Conservation (phyloP, 30 jellyfish, hydroid and myxozoan genomes). For the Aurelia aurita region DNA sequence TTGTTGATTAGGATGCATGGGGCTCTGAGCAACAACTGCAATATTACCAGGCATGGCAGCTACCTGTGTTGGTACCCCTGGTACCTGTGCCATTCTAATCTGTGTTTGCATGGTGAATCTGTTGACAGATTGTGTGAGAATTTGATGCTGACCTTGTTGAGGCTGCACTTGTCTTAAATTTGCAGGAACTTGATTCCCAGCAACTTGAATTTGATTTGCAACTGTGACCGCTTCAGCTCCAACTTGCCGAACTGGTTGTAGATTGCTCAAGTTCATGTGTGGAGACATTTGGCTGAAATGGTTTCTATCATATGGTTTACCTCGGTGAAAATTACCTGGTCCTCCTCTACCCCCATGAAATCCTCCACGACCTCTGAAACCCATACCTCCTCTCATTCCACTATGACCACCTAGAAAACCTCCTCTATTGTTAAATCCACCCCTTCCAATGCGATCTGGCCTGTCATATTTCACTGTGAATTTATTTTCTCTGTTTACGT, state of each 20-base stretch:
- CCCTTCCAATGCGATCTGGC: constrained; percentile 53
- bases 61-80: constrained; percentile 1
- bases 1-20: constrained; percentile 16
- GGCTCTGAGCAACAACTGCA: constrained; percentile 7
- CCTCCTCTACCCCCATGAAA: constrained; percentile 65
- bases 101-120: neutral
- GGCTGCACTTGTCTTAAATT: neutral
- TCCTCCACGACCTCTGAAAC: constrained; percentile 54
- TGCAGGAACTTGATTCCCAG: constrained; percentile 2
- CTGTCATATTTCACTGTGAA: constrained; percentile 21
- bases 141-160: neutral
- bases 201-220: constrained; percentile 10
- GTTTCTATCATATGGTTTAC: constrained; percentile 68
- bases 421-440: constrained; percentile 31
- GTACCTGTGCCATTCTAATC: neutral
- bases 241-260: constrained; percentile 50
- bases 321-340: constrained; percentile 35
- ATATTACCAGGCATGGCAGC: constrained; percentile 14
- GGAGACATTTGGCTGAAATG: constrained; percentile 4
- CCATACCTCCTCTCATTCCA: constrained; percentile 13
- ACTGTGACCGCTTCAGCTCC: constrained; percentile 2
- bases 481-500: constrained; percentile 61
- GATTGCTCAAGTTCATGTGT: constrained; percentile 9
- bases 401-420: constrained; percentile 38
- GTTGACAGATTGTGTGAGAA: neutral